phyloP scores from a whole-genome alignment of 2,888 invertebrate species.

The Aporophyla nigra region DNA sequence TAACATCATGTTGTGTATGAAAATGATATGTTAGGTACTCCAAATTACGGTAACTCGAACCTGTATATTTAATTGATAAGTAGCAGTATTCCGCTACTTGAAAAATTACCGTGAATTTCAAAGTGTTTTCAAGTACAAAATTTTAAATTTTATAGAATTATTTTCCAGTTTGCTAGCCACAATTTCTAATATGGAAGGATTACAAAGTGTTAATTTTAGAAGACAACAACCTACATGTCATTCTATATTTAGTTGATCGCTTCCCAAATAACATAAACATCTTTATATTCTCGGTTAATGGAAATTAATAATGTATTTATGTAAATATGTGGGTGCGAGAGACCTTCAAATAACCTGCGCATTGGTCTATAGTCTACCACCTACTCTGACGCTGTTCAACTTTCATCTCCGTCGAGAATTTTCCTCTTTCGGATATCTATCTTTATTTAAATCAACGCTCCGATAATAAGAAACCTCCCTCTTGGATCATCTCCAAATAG shows the following conservation, averaged over 20 bases:
- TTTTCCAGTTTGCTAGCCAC: background rate
- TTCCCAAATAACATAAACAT: background rate
- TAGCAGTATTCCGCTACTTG: background rate
- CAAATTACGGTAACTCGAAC: conserved; percentile 25
- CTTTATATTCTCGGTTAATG: conserved; percentile 5
- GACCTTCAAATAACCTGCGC: background rate
- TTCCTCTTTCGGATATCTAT: conserved; percentile 35
- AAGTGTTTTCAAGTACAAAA: no score
- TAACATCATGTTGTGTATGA: conserved; percentile 7
- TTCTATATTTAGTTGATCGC: conserved; percentile 1
- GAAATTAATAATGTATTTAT: conserved; percentile 32
- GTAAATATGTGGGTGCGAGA: conserved; percentile 16
- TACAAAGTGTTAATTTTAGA: background rate
- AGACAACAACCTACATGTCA: background rate
- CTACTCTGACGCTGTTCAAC: conserved; percentile 3
- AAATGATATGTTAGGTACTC: conserved; percentile 17
- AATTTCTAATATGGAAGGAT: background rate
- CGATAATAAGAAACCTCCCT: conserved; percentile 63
- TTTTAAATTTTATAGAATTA: background rate
- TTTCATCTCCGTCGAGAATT: conserved; percentile 28
- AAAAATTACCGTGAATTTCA: background rate
- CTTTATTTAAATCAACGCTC: conserved; percentile 59
- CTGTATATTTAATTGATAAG: background rate
- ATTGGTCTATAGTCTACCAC: conserved; percentile 5
- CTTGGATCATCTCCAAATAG: conserved; percentile 75